Conservation (phyloP, 2,888 invertebrate genomes). For the Drosophila acutilabella region DNA sequence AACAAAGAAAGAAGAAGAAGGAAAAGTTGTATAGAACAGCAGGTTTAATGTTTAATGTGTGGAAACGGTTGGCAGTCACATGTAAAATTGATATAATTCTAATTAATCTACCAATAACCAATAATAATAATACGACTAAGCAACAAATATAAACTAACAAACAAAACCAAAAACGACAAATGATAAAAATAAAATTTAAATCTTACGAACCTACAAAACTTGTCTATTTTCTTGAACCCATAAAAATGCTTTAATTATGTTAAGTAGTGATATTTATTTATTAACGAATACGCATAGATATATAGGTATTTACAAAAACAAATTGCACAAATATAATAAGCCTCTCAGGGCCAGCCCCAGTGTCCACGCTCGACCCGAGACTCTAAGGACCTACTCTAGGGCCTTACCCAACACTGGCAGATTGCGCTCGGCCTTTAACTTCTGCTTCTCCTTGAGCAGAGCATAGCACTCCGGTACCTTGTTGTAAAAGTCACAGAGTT, state of each 20-base stretch:
- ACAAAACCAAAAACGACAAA: conserved; percentile 50
- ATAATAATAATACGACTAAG: conserved; percentile 56
- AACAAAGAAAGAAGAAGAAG: conserved; percentile 12
- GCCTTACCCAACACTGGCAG: conserved; percentile 30
- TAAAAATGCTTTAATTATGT: not conserved
- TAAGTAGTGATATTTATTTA: conserved; percentile 39
- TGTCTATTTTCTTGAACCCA: not conserved
- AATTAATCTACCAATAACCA: conserved; percentile 65
- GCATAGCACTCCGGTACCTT: conserved; percentile 83
- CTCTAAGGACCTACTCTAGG: conserved; percentile 14
- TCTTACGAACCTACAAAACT: conserved; percentile 54
- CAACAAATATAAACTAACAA: conserved; percentile 56
- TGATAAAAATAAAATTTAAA: conserved; percentile 70
- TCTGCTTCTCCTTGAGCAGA: conserved; percentile 77
- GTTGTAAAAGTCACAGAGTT: conserved; percentile 88
- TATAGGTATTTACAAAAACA: conserved; percentile 38
- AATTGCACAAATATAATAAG: conserved; percentile 34
- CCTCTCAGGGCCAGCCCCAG: conserved; percentile 59
- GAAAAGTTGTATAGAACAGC: conserved; percentile 52
- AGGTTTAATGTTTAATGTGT: conserved; percentile 37
- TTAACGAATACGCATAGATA: conserved; percentile 36
- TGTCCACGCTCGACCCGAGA: not conserved
- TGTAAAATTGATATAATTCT: conserved; percentile 71
- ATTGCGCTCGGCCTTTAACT: conserved; percentile 59
- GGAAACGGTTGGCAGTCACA: conserved; percentile 60